A percentile compares a stretch with the other conserved stretches of the same genome.
These are phyloP conservation scores for Schizopygopsis pylzovi DNA, from an alignment of 2,797 vertebrate species.

Conservation along the genomic window DNA sequence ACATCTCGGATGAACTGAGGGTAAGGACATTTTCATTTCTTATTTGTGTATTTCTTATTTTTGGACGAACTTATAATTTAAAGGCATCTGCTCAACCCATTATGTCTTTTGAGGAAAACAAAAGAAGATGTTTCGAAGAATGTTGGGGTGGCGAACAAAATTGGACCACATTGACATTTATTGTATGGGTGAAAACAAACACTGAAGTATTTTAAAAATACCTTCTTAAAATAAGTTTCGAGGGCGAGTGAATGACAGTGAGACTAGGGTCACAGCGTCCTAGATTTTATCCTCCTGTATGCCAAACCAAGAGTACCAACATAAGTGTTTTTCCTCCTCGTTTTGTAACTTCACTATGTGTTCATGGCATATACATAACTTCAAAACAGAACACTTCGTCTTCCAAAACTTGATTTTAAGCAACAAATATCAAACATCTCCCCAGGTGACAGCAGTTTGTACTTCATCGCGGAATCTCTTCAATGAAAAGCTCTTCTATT, in stretches of 20 bases:
- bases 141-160: background rate
- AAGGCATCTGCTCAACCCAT: background rate
- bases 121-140: background rate
- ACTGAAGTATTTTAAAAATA: background rate
- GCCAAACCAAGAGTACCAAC: background rate
- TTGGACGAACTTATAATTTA: background rate
- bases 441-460: constrained; percentile 27
- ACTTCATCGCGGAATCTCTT: constrained; percentile 5
- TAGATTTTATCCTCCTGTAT: background rate
- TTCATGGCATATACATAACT: background rate
- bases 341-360: background rate
- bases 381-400: constrained; percentile 22
- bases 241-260: background rate
- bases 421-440: constrained; percentile 35
- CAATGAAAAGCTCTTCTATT: constrained; percentile 17
- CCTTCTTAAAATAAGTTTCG: background rate
- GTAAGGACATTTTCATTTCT: background rate
- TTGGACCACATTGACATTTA: background rate
- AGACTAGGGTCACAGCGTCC: background rate
- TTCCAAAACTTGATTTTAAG: constrained; percentile 16
- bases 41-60: background rate
- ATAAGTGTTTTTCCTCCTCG: background rate
- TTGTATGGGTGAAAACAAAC: background rate
- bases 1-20: background rate
- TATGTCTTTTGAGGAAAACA: background rate